Evolutionary conservation across 92 coral and sea anemone species (phyloP).

Genomic region (Montipora capitata): DNA sequence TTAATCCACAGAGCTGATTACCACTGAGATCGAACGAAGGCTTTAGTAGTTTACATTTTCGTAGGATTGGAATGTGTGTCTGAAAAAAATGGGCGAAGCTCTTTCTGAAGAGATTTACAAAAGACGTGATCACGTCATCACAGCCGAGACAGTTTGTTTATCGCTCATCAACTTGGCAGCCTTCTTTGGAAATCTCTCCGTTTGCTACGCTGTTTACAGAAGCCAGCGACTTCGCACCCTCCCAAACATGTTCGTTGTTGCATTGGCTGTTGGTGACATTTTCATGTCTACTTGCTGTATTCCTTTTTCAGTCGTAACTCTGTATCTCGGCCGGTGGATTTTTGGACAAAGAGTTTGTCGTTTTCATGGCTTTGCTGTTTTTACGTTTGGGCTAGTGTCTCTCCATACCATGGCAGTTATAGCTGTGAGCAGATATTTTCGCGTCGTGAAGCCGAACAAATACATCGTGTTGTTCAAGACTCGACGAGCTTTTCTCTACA

Average conservation of each 20-base stretch:
- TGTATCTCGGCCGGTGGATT: background rate
- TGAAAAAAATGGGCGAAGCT: no score
- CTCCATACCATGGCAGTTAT: background rate
- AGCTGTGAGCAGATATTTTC: background rate
- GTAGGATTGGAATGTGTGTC: no score
- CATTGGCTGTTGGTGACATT: background rate
- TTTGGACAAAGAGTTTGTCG: background rate
- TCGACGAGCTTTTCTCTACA: background rate
- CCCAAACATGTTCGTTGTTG: background rate
- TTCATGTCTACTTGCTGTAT: background rate
- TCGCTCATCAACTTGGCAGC: background rate
- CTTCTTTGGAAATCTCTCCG: background rate
- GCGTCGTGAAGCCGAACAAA: background rate
- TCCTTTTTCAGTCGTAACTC: background rate
- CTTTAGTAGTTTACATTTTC: no score
- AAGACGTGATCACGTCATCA: no score
- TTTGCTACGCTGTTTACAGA: background rate
- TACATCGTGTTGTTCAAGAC: background rate
- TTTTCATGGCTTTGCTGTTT: background rate
- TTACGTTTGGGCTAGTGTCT: background rate
- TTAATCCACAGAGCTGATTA: no score
- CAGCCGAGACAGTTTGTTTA: background rate
- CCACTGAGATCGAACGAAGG: no score
- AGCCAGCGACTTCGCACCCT: no score
- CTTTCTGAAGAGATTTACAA: no score